These are phyloP conservation scores for Metacarcinus magister DNA, from an alignment of 2,888 invertebrate genomes.

Conservation along the genomic window DNA sequence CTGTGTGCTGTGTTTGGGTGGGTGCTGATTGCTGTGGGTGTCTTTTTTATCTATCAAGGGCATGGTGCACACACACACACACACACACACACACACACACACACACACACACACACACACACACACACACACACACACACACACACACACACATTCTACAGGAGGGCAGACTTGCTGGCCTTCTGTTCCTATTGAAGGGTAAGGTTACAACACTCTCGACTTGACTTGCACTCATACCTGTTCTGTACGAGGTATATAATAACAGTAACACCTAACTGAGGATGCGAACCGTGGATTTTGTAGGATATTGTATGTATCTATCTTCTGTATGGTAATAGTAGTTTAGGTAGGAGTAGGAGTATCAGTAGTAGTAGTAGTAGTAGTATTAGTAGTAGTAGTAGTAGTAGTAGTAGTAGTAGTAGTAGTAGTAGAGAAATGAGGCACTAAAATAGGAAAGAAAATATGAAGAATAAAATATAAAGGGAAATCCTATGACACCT, in stretches of 20 bases:
- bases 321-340: neutral
- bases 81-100: conserved; percentile 26
- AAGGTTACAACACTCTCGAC: too few species aligned
- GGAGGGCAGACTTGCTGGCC: too few species aligned
- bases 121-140: conserved; percentile 33
- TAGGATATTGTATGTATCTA: neutral
- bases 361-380: neutral
- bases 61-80: neutral
- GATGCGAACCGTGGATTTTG: neutral
- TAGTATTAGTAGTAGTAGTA: neutral
- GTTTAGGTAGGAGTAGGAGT: neutral
- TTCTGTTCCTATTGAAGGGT: too few species aligned
- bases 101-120: conserved; percentile 33
- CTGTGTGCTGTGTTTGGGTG: neutral
- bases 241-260: too few species aligned
- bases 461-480: neutral
- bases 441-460: neutral
- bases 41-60: neutral
- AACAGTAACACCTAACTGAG: neutral
- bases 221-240: too few species aligned
- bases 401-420: neutral
- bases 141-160: neutral
- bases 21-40: neutral
- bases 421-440: neutral
- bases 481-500: neutral